Conservation (phyloP, 1,140 invertebrate species). For the Eumaeus atala region DNA sequence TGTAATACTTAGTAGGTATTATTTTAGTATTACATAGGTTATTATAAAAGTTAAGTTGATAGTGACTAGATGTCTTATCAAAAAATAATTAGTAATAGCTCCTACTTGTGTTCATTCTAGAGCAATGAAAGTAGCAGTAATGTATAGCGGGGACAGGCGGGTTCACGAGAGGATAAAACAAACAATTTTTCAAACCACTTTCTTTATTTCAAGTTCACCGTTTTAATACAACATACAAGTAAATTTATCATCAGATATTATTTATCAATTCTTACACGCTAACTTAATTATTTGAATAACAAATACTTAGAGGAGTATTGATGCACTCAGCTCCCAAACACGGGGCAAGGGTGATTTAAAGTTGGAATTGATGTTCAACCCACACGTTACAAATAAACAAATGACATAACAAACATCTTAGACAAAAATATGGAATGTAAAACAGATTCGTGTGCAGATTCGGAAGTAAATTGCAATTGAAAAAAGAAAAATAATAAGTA, state of each 20-base stretch:
- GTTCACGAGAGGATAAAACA: conserved; percentile 43
- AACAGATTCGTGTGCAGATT: conserved; percentile 19
- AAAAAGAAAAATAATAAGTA: neutral
- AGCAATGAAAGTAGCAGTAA: too few relatives aligned
- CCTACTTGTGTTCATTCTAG: too few relatives aligned
- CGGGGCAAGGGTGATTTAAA: conserved; percentile 14
- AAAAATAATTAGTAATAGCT: too few relatives aligned
- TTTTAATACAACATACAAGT: conserved; percentile 74
- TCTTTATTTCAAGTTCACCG: conserved; percentile 71
- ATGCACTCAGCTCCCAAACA: conserved; percentile 19
- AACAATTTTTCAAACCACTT: conserved; percentile 67
- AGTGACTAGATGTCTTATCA: too few relatives aligned
- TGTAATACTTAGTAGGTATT: too few relatives aligned
- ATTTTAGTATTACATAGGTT: too few relatives aligned
- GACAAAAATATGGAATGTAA: conserved; percentile 38
- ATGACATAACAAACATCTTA: conserved; percentile 31
- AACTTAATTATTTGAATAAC: conserved; percentile 70
- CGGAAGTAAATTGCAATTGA: conserved; percentile 11
- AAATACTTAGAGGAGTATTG: conserved; percentile 45
- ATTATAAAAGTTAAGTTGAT: too few relatives aligned
- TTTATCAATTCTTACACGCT: conserved; percentile 69
- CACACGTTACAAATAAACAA: conserved; percentile 29
- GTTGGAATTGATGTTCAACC: conserved; percentile 30
- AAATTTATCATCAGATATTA: conserved; percentile 73
- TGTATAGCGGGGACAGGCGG: neutral